Conservation (phyloP, 2,113 vertebrate species). For the Callocephalon fimbriatum region DNA sequence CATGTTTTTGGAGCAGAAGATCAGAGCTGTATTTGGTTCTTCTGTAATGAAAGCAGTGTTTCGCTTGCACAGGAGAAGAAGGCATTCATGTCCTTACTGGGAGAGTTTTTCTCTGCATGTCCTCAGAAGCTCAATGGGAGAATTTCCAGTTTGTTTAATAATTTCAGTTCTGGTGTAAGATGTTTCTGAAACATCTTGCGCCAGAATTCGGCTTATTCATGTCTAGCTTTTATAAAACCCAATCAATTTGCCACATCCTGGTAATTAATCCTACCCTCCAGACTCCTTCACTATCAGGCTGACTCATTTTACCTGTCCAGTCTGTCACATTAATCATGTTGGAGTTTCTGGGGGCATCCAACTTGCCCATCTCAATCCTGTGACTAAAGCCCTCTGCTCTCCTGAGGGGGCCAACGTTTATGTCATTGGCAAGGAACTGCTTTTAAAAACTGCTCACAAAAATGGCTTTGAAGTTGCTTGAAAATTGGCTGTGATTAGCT, state of each 20-base stretch:
- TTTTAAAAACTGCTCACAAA: neutral
- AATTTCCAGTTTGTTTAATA: neutral
- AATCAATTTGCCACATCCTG: neutral
- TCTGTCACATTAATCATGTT: neutral
- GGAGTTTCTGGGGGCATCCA: neutral
- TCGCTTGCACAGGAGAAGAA: neutral
- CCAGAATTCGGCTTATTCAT: neutral
- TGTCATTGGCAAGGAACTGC: neutral
- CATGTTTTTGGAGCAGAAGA: neutral
- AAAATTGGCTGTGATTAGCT: neutral
- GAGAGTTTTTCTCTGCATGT: neutral
- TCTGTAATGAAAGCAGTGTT: neutral
- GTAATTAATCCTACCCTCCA: neutral
- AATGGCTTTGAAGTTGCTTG: neutral
- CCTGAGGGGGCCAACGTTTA: neutral
- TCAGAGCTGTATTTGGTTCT: neutral
- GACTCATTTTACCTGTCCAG: neutral
- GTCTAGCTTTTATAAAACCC: neutral
- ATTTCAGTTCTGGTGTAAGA: accelerated
- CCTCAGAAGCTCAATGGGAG: neutral
- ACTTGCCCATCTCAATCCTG: no score
- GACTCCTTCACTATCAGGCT: accelerated
- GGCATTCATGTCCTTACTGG: neutral
- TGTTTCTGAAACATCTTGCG: neutral
- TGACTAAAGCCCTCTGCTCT: neutral